Evolutionary conservation across 1,140 invertebrate species (phyloP).

Genomic region (Brachionus rotundiformis): DNA sequence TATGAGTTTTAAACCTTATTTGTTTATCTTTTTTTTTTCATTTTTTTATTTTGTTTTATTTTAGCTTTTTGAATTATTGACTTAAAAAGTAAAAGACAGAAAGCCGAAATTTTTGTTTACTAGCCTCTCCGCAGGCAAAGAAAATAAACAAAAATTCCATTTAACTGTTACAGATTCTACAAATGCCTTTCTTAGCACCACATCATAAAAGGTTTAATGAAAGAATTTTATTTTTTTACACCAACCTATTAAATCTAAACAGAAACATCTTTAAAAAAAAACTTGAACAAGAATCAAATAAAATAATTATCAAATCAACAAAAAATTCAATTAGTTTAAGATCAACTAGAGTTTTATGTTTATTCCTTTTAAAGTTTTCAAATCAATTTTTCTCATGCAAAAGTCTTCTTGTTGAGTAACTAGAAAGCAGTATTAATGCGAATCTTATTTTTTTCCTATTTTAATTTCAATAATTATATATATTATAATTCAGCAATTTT

Average conservation of each 20-base stretch:
- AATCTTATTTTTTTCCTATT: not conserved
- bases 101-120: not conserved
- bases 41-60: not conserved
- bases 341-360: not conserved
- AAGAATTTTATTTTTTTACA: not conserved
- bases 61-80: not conserved
- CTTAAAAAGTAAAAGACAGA: not conserved
- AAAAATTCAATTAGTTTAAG: not conserved
- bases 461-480: not conserved
- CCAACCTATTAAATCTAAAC: not conserved
- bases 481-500: conserved; percentile 3
- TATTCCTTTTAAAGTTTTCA: not conserved
- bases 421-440: not conserved
- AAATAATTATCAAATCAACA: not conserved
- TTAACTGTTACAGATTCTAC: not conserved
- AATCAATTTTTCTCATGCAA: not conserved
- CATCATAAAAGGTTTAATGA: conserved; percentile 3
- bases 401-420: not conserved
- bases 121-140: not conserved
- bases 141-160: conserved; percentile 11
- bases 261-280: not conserved
- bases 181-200: not conserved
- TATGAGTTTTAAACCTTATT: not conserved
- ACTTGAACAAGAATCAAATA: not conserved
- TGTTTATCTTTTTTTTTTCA: not conserved